Conservation (phyloP, 1,140 invertebrate species). For the Whitmania pigra region DNA sequence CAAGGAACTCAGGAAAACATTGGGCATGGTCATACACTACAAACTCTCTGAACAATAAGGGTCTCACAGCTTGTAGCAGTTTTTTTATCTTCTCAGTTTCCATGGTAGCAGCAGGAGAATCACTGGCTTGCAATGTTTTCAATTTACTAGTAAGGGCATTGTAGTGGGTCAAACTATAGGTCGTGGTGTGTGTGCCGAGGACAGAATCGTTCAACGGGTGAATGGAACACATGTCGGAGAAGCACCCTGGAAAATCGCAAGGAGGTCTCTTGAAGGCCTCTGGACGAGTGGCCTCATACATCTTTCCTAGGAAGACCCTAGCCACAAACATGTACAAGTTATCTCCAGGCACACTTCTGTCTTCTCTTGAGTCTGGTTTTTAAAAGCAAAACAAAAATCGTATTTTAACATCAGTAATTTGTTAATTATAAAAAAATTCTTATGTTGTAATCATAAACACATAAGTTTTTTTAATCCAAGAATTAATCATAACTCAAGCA, state of each 20-base stretch:
- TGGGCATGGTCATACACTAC: slow-evolving; percentile 12
- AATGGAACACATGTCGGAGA: not conserved
- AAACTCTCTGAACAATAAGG: slow-evolving; percentile 15
- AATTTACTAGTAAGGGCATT: not conserved
- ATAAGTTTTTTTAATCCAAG: not conserved
- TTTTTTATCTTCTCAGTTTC: not conserved
- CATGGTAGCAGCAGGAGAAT: not conserved
- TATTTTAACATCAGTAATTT: not conserved
- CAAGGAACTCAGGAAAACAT: slow-evolving; percentile 16
- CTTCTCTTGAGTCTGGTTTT: slow-evolving; percentile 3
- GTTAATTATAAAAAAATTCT: not conserved
- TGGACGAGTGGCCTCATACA: not conserved
- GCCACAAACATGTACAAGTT: slow-evolving; percentile 13
- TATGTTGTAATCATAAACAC: not conserved
- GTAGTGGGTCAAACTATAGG: not conserved
- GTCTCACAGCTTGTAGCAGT: not conserved
- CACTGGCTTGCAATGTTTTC: not conserved
- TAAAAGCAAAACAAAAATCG: not conserved
- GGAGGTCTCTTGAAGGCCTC: slow-evolving; percentile 15
- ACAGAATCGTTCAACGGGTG: slow-evolving; percentile 4
- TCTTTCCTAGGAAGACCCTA: slow-evolving; percentile 10
- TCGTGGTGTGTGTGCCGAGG: slow-evolving; percentile 1
- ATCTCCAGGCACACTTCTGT: not conserved
- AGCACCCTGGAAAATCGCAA: not conserved
- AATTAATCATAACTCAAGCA: not conserved